Base-by-base conservation (phyloP, 2,113 vertebrate genomes). In the Guaruba guarouba region DNA sequence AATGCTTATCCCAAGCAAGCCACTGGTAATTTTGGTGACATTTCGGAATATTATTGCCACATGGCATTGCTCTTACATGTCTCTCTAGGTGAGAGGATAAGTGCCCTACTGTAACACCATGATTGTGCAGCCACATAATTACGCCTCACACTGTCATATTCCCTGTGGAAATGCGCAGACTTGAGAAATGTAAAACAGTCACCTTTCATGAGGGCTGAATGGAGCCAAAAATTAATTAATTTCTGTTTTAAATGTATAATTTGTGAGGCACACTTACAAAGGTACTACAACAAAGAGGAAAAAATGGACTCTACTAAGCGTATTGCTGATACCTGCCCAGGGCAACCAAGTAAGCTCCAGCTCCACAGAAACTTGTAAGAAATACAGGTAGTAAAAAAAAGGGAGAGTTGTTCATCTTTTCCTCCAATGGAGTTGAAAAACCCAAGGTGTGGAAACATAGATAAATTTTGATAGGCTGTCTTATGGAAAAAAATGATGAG, bases 81-180 rank as follows among this genome's bases (percentile, higher is more conserved):
- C 19, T 22, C 37, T 11, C 23, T 1, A 2, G 41, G 33, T 25
- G 64, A 73, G 29, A 33, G 54, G 18, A 25, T 4, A 25, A 43
- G 39, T 8, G 28, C 16, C 35, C 29, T 22, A 3, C 28, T 5
- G 0, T 10, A 13, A 7, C 3, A 1, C 29, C 13, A n/a, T 19
- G 84, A 16, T 4, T n/a, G 28, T n/a, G 52, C 0, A 2, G n/a
- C 12, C 83, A n/a, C 1, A 1, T 1, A 35, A 41, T 7, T 20
- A 11, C 0, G 0, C 31, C 46, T 43, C 22, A 28, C 7, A 2
- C 52, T 31, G 24, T 1, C 5, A 29, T 33, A 33, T 19, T 39
- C 28, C 54, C 49, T 17, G 37, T 0, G 2, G 62, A 22, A 67
- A 49, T 0, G 1, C 10, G 37, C 14, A 7, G 54, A 9, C 17